Evolutionary conservation across 2,888 invertebrate genomes (phyloP).

Genomic region (Schizotus pectinicornis): DNA sequence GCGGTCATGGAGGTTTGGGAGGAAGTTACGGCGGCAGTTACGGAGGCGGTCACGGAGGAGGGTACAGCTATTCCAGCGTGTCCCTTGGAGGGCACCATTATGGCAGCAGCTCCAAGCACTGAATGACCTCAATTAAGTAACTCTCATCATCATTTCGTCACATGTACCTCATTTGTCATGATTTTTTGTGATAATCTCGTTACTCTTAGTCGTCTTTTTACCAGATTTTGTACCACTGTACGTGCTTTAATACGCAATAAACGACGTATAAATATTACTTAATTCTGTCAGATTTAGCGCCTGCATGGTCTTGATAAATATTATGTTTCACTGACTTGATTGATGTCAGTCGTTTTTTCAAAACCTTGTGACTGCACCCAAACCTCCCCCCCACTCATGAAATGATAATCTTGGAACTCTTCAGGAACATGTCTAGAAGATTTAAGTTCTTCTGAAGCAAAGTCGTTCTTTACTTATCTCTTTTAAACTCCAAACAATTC

Average conservation of each 20-base stretch:
- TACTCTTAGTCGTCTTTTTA: constrained; percentile 10
- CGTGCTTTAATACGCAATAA: constrained; percentile 8
- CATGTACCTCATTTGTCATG: constrained; percentile 1
- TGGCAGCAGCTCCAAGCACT: constrained; percentile 42
- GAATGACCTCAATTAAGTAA: constrained; percentile 3
- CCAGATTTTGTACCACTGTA: constrained; percentile 6
- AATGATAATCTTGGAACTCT: too few species aligned
- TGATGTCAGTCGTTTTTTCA: too few species aligned
- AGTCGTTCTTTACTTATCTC: too few species aligned
- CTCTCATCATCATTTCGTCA: constrained; percentile 6
- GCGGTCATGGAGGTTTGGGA: constrained; percentile 44
- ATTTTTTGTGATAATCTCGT: constrained; percentile 24
- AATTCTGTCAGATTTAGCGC: too few species aligned
- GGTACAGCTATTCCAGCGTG: constrained; percentile 47
- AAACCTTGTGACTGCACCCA: too few species aligned
- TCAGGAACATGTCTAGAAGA: too few species aligned
- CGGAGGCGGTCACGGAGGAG: constrained; percentile 29
- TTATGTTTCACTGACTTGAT: too few species aligned
- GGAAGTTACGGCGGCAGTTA: constrained; percentile 26
- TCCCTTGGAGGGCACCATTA: constrained; percentile 45
- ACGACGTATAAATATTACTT: constrained; percentile 1
- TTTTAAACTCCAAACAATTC: too few species aligned
- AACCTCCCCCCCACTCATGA: too few species aligned
- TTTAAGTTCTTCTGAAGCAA: too few species aligned
- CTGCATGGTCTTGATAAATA: too few species aligned